phyloP scores from a whole-genome alignment of 2,113 vertebrate genomes.

The Oncorhynchus keta region DNA sequence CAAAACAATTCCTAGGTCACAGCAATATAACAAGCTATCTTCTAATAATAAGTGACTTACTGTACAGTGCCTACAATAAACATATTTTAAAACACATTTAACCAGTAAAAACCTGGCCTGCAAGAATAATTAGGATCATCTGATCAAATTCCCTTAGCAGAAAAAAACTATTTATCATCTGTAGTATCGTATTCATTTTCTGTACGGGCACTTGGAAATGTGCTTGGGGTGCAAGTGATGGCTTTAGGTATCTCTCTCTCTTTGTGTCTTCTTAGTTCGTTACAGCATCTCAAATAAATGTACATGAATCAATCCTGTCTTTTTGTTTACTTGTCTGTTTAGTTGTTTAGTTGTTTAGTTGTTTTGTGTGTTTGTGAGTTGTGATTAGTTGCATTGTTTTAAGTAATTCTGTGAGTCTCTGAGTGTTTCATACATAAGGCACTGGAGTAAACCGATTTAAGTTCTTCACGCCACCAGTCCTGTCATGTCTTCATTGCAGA shows the following conservation, averaged over 20 bases:
- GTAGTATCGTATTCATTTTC: slow-evolving; percentile 57
- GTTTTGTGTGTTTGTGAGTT: slow-evolving; percentile 68
- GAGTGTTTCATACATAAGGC: slow-evolving; percentile 99
- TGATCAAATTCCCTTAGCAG: slow-evolving; percentile 54
- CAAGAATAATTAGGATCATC: slow-evolving; percentile 62
- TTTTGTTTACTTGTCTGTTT: slow-evolving; percentile 57
- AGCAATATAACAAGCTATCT: slow-evolving; percentile 64
- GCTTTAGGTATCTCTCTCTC: slow-evolving; percentile 88
- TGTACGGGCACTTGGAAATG: slow-evolving; percentile 76
- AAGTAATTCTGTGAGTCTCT: slow-evolving; percentile 74
- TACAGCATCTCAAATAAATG: slow-evolving; percentile 30
- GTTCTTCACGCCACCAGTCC: slow-evolving; percentile 88
- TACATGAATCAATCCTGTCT: slow-evolving; percentile 68
- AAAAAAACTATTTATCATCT: slow-evolving; percentile 66
- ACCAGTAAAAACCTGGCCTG: slow-evolving; percentile 64
- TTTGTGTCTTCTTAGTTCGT: slow-evolving; percentile 40
- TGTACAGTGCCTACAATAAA: slow-evolving; percentile 59
- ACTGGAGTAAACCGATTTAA: slow-evolving; percentile 90
- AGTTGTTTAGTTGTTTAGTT: neutral
- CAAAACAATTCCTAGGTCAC: slow-evolving; percentile 53
- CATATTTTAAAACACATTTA: slow-evolving; percentile 53
- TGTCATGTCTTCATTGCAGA: slow-evolving; percentile 89
- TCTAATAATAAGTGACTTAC: slow-evolving; percentile 63
- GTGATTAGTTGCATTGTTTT: slow-evolving; percentile 94
- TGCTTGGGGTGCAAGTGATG: slow-evolving; percentile 97